Evolutionary conservation across 2,113 vertebrate genomes (phyloP).

Genomic region (Uropsilus gracilis): DNA sequence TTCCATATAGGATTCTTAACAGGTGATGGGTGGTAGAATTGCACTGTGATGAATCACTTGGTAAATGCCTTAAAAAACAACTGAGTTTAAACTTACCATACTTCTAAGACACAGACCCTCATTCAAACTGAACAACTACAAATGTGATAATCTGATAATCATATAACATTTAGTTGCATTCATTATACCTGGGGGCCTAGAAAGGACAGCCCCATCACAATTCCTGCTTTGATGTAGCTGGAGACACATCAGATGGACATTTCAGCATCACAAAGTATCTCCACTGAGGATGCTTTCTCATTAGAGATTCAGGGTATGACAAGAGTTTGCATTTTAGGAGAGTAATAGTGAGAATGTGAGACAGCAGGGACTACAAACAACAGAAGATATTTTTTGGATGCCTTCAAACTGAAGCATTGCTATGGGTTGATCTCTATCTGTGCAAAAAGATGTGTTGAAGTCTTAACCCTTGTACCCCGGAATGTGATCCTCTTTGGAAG

Average conservation of each 20-base stretch:
- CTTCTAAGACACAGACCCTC: not conserved
- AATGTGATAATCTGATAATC: not conserved
- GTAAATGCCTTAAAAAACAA: not conserved
- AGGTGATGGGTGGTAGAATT: not conserved
- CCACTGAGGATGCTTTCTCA: not conserved
- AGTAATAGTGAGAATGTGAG: not conserved
- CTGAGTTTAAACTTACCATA: not conserved
- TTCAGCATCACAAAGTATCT: not conserved
- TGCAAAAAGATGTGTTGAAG: not conserved
- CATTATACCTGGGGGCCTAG: not conserved
- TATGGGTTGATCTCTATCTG: not conserved
- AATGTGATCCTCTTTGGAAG: slow-evolving; percentile 8
- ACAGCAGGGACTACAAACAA: not conserved
- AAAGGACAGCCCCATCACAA: not conserved
- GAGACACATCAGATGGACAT: not conserved
- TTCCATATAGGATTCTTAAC: not conserved
- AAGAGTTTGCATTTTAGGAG: not conserved
- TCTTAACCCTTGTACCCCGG: not conserved
- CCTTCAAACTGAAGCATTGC: not conserved
- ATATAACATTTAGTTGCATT: not conserved
- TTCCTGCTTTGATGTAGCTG: not conserved
- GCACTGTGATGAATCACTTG: not conserved
- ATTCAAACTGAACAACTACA: not conserved
- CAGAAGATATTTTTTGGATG: not conserved
- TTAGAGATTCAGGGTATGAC: not conserved